These are phyloP conservation scores for Subanguina moxae DNA, from an alignment of 1,140 invertebrate genomes.

Conservation along the genomic window DNA sequence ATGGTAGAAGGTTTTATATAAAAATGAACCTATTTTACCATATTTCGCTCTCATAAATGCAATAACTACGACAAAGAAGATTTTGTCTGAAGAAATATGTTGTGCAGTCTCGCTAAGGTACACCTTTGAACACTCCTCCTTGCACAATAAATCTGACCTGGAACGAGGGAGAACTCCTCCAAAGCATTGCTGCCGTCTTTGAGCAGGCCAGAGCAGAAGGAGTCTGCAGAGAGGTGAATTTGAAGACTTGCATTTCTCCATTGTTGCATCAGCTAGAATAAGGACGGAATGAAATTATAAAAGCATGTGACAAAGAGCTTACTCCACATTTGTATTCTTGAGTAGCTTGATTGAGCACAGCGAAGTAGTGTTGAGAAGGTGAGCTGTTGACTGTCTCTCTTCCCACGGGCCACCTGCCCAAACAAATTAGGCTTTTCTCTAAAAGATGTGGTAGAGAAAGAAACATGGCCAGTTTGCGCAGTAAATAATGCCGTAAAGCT, in stretches of 20 bases:
- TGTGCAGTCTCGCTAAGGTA: too few species aligned
- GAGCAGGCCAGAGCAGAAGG: not conserved
- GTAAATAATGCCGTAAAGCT: too few species aligned
- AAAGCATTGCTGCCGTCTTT: not conserved
- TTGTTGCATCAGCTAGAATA: not conserved
- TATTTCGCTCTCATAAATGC: too few species aligned
- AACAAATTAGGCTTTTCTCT: not conserved
- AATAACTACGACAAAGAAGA: too few species aligned
- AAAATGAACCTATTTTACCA: too few species aligned
- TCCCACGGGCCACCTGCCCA: not conserved
- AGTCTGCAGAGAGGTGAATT: not conserved
- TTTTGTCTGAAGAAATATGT: too few species aligned
- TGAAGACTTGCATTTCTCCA: not conserved
- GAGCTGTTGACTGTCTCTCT: not conserved
- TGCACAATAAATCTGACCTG: too few species aligned
- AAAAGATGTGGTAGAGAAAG: too few species aligned
- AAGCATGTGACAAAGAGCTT: not conserved
- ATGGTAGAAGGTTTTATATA: too few species aligned
- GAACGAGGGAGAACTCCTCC: not conserved
- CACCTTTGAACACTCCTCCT: too few species aligned
- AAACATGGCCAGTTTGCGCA: too few species aligned
- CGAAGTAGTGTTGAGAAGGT: not conserved
- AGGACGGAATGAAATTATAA: not conserved
- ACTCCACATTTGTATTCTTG: not conserved
- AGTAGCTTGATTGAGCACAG: not conserved